Evolutionary conservation across 2,888 invertebrate genomes (phyloP).

Genomic region (Cephus pygmeus): DNA sequence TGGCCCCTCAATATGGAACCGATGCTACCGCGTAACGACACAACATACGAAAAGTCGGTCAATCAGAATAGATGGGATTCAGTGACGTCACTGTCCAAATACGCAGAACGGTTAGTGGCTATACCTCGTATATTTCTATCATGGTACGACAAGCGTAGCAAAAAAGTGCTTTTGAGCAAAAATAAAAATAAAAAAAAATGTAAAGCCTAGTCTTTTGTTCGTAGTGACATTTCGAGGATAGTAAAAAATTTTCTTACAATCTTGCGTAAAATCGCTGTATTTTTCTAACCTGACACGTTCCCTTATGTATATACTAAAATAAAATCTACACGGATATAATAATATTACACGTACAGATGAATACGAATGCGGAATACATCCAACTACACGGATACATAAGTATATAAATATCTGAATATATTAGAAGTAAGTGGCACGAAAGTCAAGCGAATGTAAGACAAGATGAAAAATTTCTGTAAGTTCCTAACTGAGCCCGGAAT

Average conservation of each 20-base stretch:
- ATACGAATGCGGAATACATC: neutral
- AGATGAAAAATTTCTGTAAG: slow-evolving; percentile 35
- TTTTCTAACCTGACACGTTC: slow-evolving; percentile 62
- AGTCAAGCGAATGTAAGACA: slow-evolving; percentile 12
- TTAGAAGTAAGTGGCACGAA: slow-evolving; percentile 31
- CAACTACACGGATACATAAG: neutral
- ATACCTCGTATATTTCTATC: no score
- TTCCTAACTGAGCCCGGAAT: slow-evolving; percentile 40
- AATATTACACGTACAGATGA: neutral
- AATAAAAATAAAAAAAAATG: slow-evolving; percentile 14
- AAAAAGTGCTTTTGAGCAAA: slow-evolving; percentile 35
- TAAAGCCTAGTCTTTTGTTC: slow-evolving; percentile 21
- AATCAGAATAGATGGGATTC: no score
- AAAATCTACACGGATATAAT: neutral
- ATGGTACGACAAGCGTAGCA: slow-evolving; percentile 25
- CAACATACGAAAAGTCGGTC: no score
- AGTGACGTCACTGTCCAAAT: no score
- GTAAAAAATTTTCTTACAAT: slow-evolving; percentile 53
- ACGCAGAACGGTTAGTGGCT: no score
- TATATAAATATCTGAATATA: slow-evolving; percentile 28
- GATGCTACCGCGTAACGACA: no score
- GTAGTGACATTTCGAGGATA: slow-evolving; percentile 32
- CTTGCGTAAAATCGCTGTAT: slow-evolving; percentile 60
- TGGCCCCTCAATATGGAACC: no score
- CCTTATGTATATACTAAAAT: slow-evolving; percentile 52